These are phyloP conservation scores for Boloria selene DNA, from an alignment of 2,888 invertebrate genomes.

Conservation along the genomic window DNA sequence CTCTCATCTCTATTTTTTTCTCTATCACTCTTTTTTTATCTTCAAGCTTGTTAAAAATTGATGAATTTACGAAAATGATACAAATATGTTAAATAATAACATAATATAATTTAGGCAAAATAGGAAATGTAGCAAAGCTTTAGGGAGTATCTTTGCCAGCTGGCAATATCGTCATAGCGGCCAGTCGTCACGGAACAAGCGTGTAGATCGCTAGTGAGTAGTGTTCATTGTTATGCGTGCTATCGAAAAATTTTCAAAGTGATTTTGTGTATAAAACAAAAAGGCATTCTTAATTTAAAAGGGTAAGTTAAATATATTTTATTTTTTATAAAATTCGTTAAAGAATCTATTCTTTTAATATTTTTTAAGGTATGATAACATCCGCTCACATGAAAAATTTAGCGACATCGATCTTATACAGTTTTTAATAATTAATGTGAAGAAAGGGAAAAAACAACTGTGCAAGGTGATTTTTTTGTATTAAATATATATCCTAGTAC, in stretches of 20 bases:
- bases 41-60: too few species aligned
- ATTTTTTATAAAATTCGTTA: background rate
- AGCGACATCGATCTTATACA: too few species aligned
- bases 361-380: too few species aligned
- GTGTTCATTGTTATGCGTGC: slow-evolving; percentile 1
- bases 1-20: too few species aligned
- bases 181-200: slow-evolving; percentile 30
- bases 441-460: too few species aligned
- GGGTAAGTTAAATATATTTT: background rate
- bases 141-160: background rate
- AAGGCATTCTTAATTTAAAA: background rate
- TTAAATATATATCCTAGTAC: too few species aligned
- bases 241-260: background rate
- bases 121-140: background rate
- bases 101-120: background rate
- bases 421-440: too few species aligned
- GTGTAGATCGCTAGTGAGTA: slow-evolving; percentile 21
- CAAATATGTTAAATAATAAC: background rate
- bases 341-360: too few species aligned
- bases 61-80: too few species aligned
- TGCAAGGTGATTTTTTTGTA: too few species aligned
- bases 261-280: background rate
- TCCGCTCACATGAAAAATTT: too few species aligned
- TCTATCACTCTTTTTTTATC: too few species aligned
- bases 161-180: slow-evolving; percentile 26